Evolutionary conservation across 2,888 invertebrate genomes (phyloP), one percentile per base, ranked within the genome.

Genomic region (Rosalia funebris): DNA sequence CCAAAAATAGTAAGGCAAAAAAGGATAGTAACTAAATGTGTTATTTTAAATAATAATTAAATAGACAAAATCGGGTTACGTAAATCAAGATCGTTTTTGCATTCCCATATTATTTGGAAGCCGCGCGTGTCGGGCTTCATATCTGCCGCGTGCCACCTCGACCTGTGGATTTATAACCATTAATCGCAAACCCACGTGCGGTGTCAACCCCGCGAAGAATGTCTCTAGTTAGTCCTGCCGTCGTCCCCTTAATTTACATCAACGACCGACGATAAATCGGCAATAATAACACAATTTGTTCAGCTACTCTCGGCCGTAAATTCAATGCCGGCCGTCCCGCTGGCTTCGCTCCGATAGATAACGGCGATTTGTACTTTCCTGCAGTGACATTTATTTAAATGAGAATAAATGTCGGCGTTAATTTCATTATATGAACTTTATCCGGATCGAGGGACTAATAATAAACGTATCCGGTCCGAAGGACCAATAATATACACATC

Each of bases 261-360:
- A 36, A 25, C 34, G 34, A 36, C 42, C 39, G 20, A 41, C 61
- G 19, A 54, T 61, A 61, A 61, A 61, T 61, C 57, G 61, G 57
- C 56, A 57, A 61, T 61, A 61, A 61, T 57, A 57, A 57, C 52
- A 61, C 61, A 57, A 61, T 57, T 61, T 61, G 57, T 61, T 41
- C 52, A 46, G 20, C 57, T 41, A 15, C 37, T 25, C 39, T 15
- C 9, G 31, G 20, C 39, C 11, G 31, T 52, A 59, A 47, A 62
- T 63, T 44, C 57, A 55, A 36, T 57, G 60, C 47, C 36, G 48
- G 54, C 44, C 42, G 54, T 15, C 44, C 31, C n/a, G 9, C 31
- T 62, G 53, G 32, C 47, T 45, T 34, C 10, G 19, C 17, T 41
- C 10, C 25, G 31, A 15, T 31, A 31, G 32, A 32, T n/a, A 11